Base-by-base conservation (phyloP, 2,113 vertebrate genomes). In the Chionodraco myersi region DNA sequence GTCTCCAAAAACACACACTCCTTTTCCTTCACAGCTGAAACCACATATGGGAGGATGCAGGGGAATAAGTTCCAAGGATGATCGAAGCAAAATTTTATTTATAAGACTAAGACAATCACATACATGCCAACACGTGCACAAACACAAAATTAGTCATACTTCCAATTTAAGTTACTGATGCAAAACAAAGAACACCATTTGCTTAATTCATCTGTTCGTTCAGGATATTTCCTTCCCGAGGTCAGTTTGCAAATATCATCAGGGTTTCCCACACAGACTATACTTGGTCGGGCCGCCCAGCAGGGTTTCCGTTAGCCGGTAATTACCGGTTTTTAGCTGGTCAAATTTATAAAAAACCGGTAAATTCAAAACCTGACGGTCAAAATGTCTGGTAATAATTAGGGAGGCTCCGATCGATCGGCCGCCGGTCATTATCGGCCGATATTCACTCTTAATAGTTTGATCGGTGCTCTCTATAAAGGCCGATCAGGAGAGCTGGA, bases 21-120 rank as follows among this genome's bases (percentile, higher is more conserved):
- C 26, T 75, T 82, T 84, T 87, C 72, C 85, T 79, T 86, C 58
- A 53, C 72, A 86, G 77, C 78, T 86, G 80, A 86, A 88, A 82
- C 82, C 78, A 87, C 85, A 85, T 48, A 58, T 45, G 11, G 57
- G 70, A 84, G 80, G 83, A 87, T 72, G 67, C 83, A 54, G 61
- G 73, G 74, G 62, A 79, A 79, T 77, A 66, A 70, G 41, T 53
- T 47, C 54, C 11, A 71, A 16, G 2, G 16, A 64, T 62, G 78
- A 77, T 23, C 59, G 34, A 70, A 16, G 66, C 26, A 60, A 52
- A 80, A 83, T 86, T 73, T 75, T 80, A 83, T 86, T 73, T 75
- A 79, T 44, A 68, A 16, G 18, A 51, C 56, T n/a, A 11, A 36
- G 14, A 67, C 45, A 64, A 62, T 73, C 71, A 59, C 23, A 68